Base-by-base conservation (phyloP, 2,797 vertebrate genomes). In the Mallotus villosus region DNA sequence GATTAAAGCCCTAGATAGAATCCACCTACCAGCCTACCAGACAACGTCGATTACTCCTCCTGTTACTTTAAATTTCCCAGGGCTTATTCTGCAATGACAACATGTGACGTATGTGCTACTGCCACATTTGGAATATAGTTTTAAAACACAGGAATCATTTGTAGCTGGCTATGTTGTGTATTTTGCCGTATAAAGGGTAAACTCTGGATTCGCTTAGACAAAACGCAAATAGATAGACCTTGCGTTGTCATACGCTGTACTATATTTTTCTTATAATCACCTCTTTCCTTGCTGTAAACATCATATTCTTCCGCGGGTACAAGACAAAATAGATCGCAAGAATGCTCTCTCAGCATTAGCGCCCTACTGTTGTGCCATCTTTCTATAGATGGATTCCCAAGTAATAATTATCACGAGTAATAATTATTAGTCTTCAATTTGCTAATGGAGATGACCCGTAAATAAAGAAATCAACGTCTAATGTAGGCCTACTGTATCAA, bases 251-350 rank as follows among this genome's bases (percentile, higher is more conserved):
- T 25, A 32, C 25, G 71, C 74, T 73, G 57, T 73, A 64, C 73
- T 53, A 59, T 65, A 79, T 74, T 71, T 81, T 82, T 83, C 75
- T 73, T 68, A 76, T 79, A 81, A 85, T 86, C 78, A 80, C 82
- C 62, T 61, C 49, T 63, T 78, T 79, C 72, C 79, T 70, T 75
- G 87, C 79, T 85, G 92, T 92, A 92, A 94, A 93, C 88, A 93
- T 53, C 8, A 83, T 93, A 86, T 91, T 84, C 91, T 63, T 91
- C 91, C 92, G 86, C 92, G 29, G 29, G 0, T 61, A 25, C 2
- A 55, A 57, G 63, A 80, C 41, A 82, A 90, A 89, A 49, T 92
- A 92, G 93, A 63, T 24, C 90, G 29, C 59, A 25, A 46, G 17
- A 17, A 53, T 34, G 57, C 24, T 22, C n/a, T 66, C 11, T 51